A percentile compares a stretch with the other conserved stretches of the same genome.
Conservation (phyloP, 2,888 invertebrate genomes). For the Gastrophysa polygoni region DNA sequence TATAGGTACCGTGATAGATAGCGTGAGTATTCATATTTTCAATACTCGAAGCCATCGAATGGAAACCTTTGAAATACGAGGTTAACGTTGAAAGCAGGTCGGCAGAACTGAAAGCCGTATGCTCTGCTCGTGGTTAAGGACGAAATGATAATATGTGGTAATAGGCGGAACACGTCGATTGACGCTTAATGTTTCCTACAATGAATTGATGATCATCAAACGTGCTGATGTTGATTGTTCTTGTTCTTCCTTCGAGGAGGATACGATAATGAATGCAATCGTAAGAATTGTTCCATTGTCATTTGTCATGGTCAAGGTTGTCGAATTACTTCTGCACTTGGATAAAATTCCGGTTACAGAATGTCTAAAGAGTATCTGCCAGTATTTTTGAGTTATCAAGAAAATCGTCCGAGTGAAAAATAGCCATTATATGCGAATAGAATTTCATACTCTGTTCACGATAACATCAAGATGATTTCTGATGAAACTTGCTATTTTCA, state of each 20-base stretch:
- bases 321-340: neutral
- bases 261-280: constrained; percentile 16
- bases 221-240: constrained; percentile 36
- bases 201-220: constrained; percentile 37
- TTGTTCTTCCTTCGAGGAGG: constrained; percentile 33
- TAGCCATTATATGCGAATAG: no score
- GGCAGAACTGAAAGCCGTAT: constrained; percentile 16
- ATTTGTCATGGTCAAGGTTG: constrained; percentile 8
- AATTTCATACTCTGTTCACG: no score
- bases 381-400: no score
- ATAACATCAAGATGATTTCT: no score
- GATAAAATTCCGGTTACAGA: no score
- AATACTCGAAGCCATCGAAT: no score
- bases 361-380: no score
- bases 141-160: constrained; percentile 35
- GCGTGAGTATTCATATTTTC: no score
- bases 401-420: no score
- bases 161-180: constrained; percentile 42
- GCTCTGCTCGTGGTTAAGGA: constrained; percentile 23
- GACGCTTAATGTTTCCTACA: constrained; percentile 41
- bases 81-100: constrained; percentile 17
- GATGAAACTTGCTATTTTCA: no score
- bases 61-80: constrained; percentile 24
- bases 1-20: no score
- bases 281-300: neutral